Evolutionary conservation across 2,797 vertebrate genomes (phyloP), one percentile per base, ranked within the genome.

Genomic region (Gila robusta): DNA sequence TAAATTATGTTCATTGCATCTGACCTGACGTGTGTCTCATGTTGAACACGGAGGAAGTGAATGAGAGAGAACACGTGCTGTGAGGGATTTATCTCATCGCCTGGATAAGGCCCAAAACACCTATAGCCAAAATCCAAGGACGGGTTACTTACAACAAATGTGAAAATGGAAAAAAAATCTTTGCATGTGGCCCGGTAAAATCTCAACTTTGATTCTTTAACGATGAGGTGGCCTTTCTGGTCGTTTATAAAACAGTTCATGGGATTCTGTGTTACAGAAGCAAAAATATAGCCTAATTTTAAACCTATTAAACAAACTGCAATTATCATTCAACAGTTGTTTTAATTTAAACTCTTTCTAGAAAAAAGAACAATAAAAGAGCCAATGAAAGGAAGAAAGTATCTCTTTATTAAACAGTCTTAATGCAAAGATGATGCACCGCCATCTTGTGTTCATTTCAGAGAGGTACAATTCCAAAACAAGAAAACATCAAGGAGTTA

Each of bases 401-500:
- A n/a, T 1, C 17, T 2, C 62, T 44, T 23, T 23, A 39, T 28
- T 39, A 74, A 32, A 12, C 52, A 23, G 1, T 37, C 28, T 19
- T 11, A 41, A 5, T 49, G 47, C 35, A 28, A 62, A 54, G 37
- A 79, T 62, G 14, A 64, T 21, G 52, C 73, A 89, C 87, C 91
- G 92, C 93, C 94, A 83, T 91, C 66, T 52, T 67, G 91, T 91
- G 94, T 87, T 73, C 41, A 70, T 2, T 39, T 35, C 1, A 16
- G 19, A 17, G 32, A 37, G 91, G 87, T 90, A 88, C 94, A 94
- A 23, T 16, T 26, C 21, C 9, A 74, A n/a, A 59, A 66, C 76
- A 37, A 21, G 5, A 14, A 52, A 74, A 32, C 10, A 54, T 35
- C 2, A 32, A 66, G 6, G 26, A 32, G 7, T 32, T 4, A 32